These are phyloP conservation scores for Phataginus tricuspis DNA, from an alignment of 2,797 vertebrate genomes.

Conservation along the genomic window DNA sequence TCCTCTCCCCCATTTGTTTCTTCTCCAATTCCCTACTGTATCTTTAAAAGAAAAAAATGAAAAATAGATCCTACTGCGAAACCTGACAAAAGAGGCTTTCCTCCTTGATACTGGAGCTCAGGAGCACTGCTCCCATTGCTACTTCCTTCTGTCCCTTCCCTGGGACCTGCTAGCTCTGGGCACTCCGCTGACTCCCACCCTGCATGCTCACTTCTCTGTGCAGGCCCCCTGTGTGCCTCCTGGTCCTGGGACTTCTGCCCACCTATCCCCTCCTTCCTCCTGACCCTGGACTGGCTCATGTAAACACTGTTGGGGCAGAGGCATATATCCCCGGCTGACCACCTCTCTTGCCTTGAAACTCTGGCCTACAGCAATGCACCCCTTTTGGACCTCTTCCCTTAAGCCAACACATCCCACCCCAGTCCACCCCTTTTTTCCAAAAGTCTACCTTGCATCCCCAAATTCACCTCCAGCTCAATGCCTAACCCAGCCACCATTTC, in stretches of 20 bases:
- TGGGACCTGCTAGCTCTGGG: background rate
- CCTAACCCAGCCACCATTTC: background rate
- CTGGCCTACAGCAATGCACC: background rate
- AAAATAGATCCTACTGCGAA: slow-evolving; percentile 15
- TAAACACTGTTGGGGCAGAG: background rate
- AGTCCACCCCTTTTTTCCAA: background rate
- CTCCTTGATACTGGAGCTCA: background rate
- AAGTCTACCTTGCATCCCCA: background rate
- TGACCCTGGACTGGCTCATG: background rate
- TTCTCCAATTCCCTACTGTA: background rate
- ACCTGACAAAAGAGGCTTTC: background rate
- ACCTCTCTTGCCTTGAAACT: slow-evolving; percentile 3
- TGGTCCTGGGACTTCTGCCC: background rate
- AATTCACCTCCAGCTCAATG: background rate
- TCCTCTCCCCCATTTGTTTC: background rate
- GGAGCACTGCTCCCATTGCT: background rate
- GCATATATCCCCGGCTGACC: background rate
- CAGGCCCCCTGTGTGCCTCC: background rate
- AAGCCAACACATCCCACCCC: background rate
- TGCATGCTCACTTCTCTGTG: background rate
- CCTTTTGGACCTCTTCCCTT: background rate
- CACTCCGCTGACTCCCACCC: background rate
- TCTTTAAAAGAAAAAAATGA: slow-evolving; percentile 37
- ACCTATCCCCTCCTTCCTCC: background rate
- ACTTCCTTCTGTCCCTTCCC: background rate